Base-by-base conservation (phyloP, 2,888 invertebrate species). In the Caenorhabditis sp. region DNA sequence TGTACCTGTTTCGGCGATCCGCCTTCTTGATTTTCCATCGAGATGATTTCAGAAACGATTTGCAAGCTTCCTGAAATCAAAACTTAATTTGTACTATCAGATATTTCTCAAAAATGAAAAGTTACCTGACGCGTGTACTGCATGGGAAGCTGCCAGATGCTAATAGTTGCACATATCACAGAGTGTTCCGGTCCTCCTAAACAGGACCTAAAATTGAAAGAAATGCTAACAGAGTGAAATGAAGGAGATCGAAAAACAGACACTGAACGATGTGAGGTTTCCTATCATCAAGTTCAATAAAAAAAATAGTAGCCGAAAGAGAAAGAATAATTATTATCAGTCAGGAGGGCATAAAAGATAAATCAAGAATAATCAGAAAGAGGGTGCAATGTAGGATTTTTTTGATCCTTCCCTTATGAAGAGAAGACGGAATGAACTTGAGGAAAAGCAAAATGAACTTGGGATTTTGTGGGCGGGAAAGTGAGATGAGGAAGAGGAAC, bases 11-110 rank as follows among this genome's bases (percentile, higher is more conserved):
- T 65, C 47, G 82, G 69, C 78, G 77, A 72, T 71, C 65, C 78
- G 74, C 74, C 82, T 74, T 82, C 78, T 74, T 78, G 82, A 72
- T 74, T 79, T 82, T 82, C 82, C 82, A 82, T 82, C 82, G 82
- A 82, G 78, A 74, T 74, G 78, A 78, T 78, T 79, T 82, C 58
- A 74, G 69, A 71, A 82, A 78, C 60, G 70, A 58, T 82, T 68
- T 74, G 78, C 78, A 74, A 82, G 78, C 82, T 82, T 79, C 74
- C 81, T 81, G 44, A 35, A 78, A 69, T 18, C 40, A 40, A 40
- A 11, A 40, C 40, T 11, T 2, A 11, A 40, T 11, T 40, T n/a
- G n/a, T n/a, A n/a, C n/a, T n/a, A n/a, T n/a, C n/a, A n/a, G n/a
- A n/a, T n/a, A n/a, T n/a, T n/a, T n/a, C n/a, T n/a, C n/a, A n/a